These are phyloP conservation scores for Phrynocephalus forsythii DNA, from an alignment of 2,797 vertebrate species.

Conservation along the genomic window DNA sequence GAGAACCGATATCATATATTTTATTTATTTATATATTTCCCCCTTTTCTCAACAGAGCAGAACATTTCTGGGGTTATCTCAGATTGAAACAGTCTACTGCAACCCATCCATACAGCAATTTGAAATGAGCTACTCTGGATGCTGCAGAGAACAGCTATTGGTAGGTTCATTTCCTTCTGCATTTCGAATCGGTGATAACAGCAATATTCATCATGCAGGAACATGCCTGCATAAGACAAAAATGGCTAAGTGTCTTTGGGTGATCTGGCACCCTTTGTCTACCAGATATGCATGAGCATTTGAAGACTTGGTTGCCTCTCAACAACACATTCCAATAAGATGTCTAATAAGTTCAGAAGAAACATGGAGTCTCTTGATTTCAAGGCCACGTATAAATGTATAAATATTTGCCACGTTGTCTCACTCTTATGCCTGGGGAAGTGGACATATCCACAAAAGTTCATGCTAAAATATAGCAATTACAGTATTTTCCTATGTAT, in stretches of 20 bases:
- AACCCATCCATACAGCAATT: not conserved
- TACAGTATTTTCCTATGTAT: too few species aligned
- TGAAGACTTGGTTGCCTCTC: not conserved
- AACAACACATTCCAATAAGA: too few species aligned
- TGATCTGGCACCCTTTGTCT: too few species aligned
- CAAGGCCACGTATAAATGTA: too few species aligned
- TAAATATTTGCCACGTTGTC: too few species aligned
- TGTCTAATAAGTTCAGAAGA: not conserved
- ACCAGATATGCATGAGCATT: too few species aligned
- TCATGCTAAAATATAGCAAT: too few species aligned
- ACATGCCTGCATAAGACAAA: too few species aligned
- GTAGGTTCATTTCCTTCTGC: not conserved
- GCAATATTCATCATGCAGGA: too few species aligned
- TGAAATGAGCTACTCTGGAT: not conserved
- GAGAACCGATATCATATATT: not conserved
- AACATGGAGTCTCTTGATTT: not conserved
- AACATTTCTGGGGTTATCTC: not conserved
- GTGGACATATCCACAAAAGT: too few species aligned
- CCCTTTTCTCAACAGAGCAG: not conserved
- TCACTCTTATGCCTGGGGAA: too few species aligned
- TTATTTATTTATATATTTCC: not conserved
- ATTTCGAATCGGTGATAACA: not conserved
- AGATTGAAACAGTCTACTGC: not conserved
- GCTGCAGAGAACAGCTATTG: accelerated
- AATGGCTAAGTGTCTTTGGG: too few species aligned